A percentile compares a stretch with the other conserved stretches of the same genome.
Conservation (phyloP, 2,113 vertebrate genomes). For the Piaya cayana region DNA sequence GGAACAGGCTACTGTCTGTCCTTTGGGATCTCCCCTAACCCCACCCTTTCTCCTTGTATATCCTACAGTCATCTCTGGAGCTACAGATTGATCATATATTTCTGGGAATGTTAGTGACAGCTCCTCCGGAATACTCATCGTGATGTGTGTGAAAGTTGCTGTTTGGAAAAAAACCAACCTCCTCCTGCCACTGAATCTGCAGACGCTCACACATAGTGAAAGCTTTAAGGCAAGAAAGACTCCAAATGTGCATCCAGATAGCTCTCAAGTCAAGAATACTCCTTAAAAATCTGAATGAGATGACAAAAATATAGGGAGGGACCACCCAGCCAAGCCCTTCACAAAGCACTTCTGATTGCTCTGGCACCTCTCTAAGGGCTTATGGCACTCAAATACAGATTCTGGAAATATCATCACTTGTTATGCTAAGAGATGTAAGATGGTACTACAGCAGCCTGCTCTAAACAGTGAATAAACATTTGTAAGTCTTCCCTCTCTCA, state of each 20-base stretch:
- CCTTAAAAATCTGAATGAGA: background rate
- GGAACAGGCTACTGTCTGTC: slow-evolving; percentile 15
- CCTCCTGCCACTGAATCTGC: background rate
- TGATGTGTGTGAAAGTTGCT: background rate
- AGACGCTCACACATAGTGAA: background rate
- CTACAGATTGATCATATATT: background rate
- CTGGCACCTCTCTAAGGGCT: background rate
- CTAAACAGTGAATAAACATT: background rate
- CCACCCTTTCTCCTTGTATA: slow-evolving; percentile 11
- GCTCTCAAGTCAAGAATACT: background rate
- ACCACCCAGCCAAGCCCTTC: background rate
- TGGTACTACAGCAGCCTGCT: background rate
- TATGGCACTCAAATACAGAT: background rate
- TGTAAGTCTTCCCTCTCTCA: background rate
- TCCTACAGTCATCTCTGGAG: background rate
- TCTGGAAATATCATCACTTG: background rate
- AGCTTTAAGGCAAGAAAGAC: background rate
- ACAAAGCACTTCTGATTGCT: background rate
- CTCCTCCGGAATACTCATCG: background rate
- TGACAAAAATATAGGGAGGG: background rate
- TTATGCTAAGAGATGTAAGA: background rate
- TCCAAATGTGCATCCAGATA: background rate
- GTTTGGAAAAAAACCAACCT: background rate
- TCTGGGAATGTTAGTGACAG: background rate
- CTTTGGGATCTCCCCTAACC: background rate